A percentile compares a stretch with the other conserved stretches of the same genome.
Evolutionary conservation across 2,113 vertebrate genomes (phyloP).

Genomic region (Myanophis thanlyinensis): DNA sequence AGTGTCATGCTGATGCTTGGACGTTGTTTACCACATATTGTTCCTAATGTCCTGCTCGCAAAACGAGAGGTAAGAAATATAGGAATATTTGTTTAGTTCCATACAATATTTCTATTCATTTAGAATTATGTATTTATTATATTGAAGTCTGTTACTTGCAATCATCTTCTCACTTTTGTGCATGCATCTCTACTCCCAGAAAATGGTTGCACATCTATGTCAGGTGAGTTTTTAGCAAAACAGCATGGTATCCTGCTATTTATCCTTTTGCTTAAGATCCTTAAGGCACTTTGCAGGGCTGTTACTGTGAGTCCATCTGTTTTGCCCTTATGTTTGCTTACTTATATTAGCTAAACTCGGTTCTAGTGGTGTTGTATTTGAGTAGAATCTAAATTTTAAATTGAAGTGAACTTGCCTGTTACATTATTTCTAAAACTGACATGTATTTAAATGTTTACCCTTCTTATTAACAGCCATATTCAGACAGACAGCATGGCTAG

Average conservation of each 20-base stretch:
- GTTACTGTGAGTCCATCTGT: slow-evolving; percentile 73
- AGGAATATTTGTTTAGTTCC: slow-evolving; percentile 1
- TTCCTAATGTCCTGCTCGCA: slow-evolving; percentile 95
- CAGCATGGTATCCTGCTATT: slow-evolving; percentile 73
- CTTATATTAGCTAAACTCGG: slow-evolving; percentile 27
- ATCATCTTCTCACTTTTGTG: slow-evolving; percentile 91
- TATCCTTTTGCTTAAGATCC: slow-evolving; percentile 62
- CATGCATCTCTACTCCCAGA: slow-evolving; percentile 96
- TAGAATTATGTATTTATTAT: slow-evolving; percentile 62
- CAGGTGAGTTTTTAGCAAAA: slow-evolving; percentile 90
- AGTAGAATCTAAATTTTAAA: background rate
- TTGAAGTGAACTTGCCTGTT: slow-evolving; percentile 1
- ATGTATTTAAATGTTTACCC: background rate
- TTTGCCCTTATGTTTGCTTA: slow-evolving; percentile 34
- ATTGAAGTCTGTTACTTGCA: slow-evolving; percentile 80
- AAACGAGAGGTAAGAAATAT: slow-evolving; percentile 90
- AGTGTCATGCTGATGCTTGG: slow-evolving; percentile 97
- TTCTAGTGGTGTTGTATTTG: slow-evolving; percentile 2
- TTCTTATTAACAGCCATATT: background rate
- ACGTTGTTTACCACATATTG: slow-evolving; percentile 96
- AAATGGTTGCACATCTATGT: slow-evolving; percentile 97
- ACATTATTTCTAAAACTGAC: background rate
- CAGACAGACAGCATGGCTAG: background rate
- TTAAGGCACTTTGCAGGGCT: slow-evolving; percentile 62
- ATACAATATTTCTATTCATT: slow-evolving; percentile 39